Base-by-base conservation (phyloP, 1,140 invertebrate species). In the Drosophila sturtevanti region DNA sequence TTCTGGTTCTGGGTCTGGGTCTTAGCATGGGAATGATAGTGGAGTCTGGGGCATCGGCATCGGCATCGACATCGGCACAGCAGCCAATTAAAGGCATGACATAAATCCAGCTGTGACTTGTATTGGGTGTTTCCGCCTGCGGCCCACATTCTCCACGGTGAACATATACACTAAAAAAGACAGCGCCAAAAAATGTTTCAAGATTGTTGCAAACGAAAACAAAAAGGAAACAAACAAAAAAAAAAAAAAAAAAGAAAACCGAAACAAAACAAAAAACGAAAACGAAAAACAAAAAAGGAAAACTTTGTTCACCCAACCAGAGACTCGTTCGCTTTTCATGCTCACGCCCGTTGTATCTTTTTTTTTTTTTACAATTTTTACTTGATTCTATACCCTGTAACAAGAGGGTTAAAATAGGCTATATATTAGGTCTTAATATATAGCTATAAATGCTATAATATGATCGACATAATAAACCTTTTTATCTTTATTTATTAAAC, bases 71-170 rank as follows among this genome's bases (percentile, higher is more conserved):
- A 79, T 85, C 78, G 86, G 81, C 79, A 86, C 80, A 81, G 85
- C 90, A 91, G 89, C 89, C 89, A 91, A 91, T 91, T 91, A 91
- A 91, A 90, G 84, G 81, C 79, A 89, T 87, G 89, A 91, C 89
- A 91, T 91, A 91, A 91, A 91, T 91, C 90, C 89, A 91, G 81
- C 90, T 90, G 89, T 86, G 89, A 90, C 89, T 90, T 90, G 89
- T 90, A 90, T 91, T 91, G 89, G 89, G 89, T 91, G 89, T 91
- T 91, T 91, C 86, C 89, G 89, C 87, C 81, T 90, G 82, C 82
- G 89, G 87, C 87, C 87, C 87, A 90, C 89, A 90, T 85, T 90
- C 80, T 81, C 81, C 63, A 74, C 59, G 65, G 56, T 58, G 31
- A 34, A 35, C 18, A 56, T 59, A 68, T 22, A 68, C 41, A 60